phyloP scores from a whole-genome alignment of 2,888 invertebrate species.

The Chrysolina americana region DNA sequence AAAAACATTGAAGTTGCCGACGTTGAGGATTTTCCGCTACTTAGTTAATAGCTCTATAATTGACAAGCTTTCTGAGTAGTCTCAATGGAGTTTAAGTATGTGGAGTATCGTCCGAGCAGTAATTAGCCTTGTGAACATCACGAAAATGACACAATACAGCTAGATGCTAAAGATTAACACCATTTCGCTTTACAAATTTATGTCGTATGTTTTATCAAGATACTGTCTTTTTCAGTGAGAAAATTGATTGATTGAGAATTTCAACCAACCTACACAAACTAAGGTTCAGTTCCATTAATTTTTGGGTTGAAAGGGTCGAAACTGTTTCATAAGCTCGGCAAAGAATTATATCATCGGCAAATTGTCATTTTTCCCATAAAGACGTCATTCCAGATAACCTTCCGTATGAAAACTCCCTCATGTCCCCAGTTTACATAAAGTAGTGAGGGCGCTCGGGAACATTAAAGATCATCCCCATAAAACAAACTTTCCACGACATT shows the following conservation, averaged over 20 bases:
- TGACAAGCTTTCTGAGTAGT: background rate
- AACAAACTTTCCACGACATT: slow-evolving; percentile 25
- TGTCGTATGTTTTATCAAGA: too few relatives aligned
- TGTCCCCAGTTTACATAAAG: slow-evolving; percentile 14
- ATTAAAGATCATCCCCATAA: slow-evolving; percentile 26
- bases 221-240: too few relatives aligned
- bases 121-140: too few relatives aligned
- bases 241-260: too few relatives aligned
- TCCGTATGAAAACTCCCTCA: background rate
- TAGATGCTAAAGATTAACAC: too few relatives aligned
- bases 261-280: too few relatives aligned
- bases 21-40: background rate
- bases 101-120: too few relatives aligned
- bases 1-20: background rate
- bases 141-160: too few relatives aligned
- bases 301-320: background rate
- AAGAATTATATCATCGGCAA: background rate
- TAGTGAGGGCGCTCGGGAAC: background rate
- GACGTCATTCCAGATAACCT: slow-evolving; percentile 1
- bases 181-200: too few relatives aligned
- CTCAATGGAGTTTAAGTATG: too few relatives aligned
- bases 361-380: slow-evolving; percentile 1
- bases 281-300: too few relatives aligned
- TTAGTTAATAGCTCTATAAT: background rate
- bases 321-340: background rate